Evolutionary conservation across 2,888 invertebrate genomes (phyloP).

Genomic region (Parapristionchus giblindavisi): DNA sequence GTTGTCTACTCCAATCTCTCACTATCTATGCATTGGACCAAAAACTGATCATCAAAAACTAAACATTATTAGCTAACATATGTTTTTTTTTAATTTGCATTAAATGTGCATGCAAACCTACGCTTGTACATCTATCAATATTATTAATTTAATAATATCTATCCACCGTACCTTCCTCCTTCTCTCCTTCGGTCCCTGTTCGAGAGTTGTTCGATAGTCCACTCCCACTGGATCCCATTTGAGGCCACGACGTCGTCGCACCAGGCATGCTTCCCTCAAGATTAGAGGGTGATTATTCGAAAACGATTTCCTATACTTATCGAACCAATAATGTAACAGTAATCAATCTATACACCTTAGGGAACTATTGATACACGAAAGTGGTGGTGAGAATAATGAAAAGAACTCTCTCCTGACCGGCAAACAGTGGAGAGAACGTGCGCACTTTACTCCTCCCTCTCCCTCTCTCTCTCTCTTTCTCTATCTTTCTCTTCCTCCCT

Average conservation of each 20-base stretch:
- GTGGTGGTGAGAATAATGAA: neutral
- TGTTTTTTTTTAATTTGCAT: too few relatives aligned
- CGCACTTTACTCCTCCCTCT: neutral
- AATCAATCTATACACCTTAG: too few relatives aligned
- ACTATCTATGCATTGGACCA: neutral
- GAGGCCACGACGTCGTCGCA: neutral
- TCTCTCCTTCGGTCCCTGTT: constrained; percentile 1
- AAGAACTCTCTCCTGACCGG: neutral
- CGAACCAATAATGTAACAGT: neutral
- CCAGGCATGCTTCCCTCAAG: neutral
- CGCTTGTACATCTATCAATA: neutral
- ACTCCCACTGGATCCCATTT: neutral
- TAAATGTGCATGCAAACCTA: neutral
- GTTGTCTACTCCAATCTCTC: neutral
- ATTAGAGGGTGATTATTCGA: neutral
- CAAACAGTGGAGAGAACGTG: neutral
- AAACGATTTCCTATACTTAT: neutral
- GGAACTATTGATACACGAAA: too few relatives aligned
- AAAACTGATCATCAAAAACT: too few relatives aligned
- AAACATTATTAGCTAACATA: too few relatives aligned
- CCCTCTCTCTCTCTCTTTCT: neutral
- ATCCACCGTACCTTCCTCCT: neutral
- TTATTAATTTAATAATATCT: neutral
- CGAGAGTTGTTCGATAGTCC: neutral
- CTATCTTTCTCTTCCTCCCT: neutral